phyloP scores from a whole-genome alignment of 2,888 invertebrate species.

The Trypoxylon attenuatum region DNA sequence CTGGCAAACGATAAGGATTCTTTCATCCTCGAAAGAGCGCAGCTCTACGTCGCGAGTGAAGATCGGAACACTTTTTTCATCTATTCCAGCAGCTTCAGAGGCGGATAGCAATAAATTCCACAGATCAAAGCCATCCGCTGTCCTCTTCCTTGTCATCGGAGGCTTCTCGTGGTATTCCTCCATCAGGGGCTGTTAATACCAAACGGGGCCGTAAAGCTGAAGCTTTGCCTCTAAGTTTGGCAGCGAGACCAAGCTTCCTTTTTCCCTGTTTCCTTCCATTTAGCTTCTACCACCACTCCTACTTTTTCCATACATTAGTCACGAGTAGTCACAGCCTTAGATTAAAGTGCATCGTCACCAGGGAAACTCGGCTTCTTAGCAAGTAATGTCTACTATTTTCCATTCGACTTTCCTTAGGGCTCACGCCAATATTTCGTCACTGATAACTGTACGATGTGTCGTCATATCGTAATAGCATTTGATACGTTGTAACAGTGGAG shows the following conservation, averaged over 20 bases:
- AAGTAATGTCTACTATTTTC: too few relatives aligned
- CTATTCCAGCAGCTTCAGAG: conserved; percentile 29
- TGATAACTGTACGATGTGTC: too few relatives aligned
- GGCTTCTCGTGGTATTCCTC: conserved; percentile 2
- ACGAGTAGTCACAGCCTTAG: conserved; percentile 11
- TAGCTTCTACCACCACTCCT: not conserved
- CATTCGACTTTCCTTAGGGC: too few relatives aligned
- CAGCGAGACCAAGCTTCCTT: conserved; percentile 5
- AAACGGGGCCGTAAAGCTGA: conserved; percentile 22
- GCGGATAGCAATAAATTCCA: conserved; percentile 50
- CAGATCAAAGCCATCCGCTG: conserved; percentile 39
- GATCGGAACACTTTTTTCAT: conserved; percentile 26
- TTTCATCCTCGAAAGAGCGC: conserved; percentile 52
- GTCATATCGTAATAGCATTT: too few relatives aligned
- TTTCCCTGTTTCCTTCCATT: conserved; percentile 1
- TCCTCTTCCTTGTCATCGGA: conserved; percentile 25
- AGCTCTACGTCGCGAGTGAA: too few relatives aligned
- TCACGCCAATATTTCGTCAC: too few relatives aligned
- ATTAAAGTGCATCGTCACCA: conserved; percentile 11
- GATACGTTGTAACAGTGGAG: too few relatives aligned
- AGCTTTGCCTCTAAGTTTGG: conserved; percentile 25
- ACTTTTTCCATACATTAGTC: not conserved
- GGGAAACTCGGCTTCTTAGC: not conserved
- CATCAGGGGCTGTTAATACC: conserved; percentile 32
- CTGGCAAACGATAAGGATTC: conserved; percentile 33